Percentiles rank a stretch among this genome's conserved stretches.
Evolutionary conservation across 2,888 invertebrate genomes (phyloP).

Genomic region (Melieria picta): DNA sequence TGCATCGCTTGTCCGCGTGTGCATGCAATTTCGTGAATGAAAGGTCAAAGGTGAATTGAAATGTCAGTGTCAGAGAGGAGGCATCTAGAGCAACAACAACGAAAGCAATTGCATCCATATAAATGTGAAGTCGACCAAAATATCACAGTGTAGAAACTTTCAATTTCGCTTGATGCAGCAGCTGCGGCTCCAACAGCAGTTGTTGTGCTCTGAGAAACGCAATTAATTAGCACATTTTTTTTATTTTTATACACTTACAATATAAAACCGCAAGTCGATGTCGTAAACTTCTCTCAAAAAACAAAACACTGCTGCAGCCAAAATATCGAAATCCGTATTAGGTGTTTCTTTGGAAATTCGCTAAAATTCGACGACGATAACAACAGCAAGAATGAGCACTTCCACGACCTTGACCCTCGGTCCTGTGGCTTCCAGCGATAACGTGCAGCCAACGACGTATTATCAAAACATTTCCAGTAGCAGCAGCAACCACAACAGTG

Average conservation of each 20-base stretch:
- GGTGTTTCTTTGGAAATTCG: background rate
- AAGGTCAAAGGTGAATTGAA: conserved; percentile 23
- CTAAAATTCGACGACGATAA: conserved; percentile 1
- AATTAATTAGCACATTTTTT: too few species aligned
- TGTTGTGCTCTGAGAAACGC: too few species aligned
- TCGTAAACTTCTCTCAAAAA: background rate
- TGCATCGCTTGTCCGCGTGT: background rate
- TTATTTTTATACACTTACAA: too few species aligned
- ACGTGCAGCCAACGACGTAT: conserved; percentile 6
- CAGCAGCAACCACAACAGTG: conserved; percentile 37
- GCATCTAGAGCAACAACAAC: background rate
- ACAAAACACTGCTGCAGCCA: background rate
- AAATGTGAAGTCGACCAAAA: too few species aligned
- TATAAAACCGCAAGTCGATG: too few species aligned
- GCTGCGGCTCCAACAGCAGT: too few species aligned
- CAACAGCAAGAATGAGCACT: conserved; percentile 37
- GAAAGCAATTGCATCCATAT: conserved; percentile 3
- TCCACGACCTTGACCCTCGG: conserved; percentile 41
- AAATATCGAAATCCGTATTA: background rate
- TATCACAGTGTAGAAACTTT: too few species aligned
- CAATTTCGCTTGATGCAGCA: too few species aligned
- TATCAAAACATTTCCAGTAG: conserved; percentile 23
- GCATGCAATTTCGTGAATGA: background rate
- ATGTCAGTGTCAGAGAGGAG: background rate
- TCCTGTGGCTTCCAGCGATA: conserved; percentile 40